phyloP scores from a whole-genome alignment of 2,888 invertebrate species.

The Pachydiplax longipennis region DNA sequence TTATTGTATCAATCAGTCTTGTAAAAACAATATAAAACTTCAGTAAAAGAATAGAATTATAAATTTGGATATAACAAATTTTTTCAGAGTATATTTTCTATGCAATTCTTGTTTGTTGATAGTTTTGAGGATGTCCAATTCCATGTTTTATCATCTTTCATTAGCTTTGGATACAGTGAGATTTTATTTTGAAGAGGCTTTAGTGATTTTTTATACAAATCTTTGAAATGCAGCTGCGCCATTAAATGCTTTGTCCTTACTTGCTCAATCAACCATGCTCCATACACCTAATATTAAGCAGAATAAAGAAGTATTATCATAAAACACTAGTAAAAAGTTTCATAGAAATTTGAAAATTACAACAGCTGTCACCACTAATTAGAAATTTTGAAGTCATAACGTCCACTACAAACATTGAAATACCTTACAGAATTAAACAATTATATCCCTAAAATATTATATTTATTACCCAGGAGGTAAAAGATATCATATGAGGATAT shows the following conservation, averaged over 20 bases:
- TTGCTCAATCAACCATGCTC: constrained; percentile 14
- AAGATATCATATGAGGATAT: neutral
- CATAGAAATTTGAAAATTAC: neutral
- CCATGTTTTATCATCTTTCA: neutral
- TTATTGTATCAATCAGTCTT: too few relatives aligned
- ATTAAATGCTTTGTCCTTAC: constrained; percentile 19
- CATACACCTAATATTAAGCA: neutral
- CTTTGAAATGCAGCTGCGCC: neutral
- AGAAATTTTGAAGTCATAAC: neutral
- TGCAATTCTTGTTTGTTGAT: too few relatives aligned
- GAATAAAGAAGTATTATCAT: neutral
- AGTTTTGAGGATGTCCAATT: too few relatives aligned
- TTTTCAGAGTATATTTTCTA: too few relatives aligned
- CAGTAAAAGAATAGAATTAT: too few relatives aligned
- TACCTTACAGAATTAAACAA: neutral
- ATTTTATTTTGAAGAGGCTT: neutral
- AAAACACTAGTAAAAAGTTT: neutral
- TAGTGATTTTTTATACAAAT: neutral
- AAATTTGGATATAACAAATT: too few relatives aligned
- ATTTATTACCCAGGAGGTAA: neutral
- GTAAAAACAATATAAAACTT: too few relatives aligned
- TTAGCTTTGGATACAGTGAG: neutral
- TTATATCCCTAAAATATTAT: neutral
- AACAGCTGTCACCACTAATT: neutral
- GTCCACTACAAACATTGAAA: too few relatives aligned